A percentile compares a stretch with the other conserved stretches of the same genome.
Evolutionary conservation across 2,113 vertebrate genomes (phyloP).

Genomic region (Salvelinus alpinus): DNA sequence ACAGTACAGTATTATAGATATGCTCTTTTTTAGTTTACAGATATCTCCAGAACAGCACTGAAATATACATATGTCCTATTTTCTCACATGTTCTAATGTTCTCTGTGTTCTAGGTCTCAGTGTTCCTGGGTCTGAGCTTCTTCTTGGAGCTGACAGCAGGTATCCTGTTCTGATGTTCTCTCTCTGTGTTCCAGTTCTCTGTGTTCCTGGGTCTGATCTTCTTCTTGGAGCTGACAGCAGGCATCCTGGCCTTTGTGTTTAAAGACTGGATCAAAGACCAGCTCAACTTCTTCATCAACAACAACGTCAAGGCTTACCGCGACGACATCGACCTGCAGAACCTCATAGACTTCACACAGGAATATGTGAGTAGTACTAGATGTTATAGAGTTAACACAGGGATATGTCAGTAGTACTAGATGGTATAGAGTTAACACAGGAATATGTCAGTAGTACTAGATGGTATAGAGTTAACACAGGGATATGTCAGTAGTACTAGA

Average conservation of each 20-base stretch:
- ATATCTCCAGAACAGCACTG: neutral
- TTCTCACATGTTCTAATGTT: neutral
- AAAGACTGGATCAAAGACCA: slow-evolving; percentile 85
- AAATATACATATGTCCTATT: neutral
- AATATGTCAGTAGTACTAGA: too few species aligned
- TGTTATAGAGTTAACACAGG: too few species aligned
- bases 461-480: too few species aligned
- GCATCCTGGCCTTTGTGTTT: slow-evolving; percentile 89
- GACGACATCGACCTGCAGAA: slow-evolving; percentile 93
- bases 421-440: too few species aligned
- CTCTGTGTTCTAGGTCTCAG: neutral
- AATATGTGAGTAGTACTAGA: too few species aligned
- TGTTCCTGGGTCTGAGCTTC: too few species aligned
- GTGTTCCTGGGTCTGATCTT: slow-evolving; percentile 37
- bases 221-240: slow-evolving; percentile 65
- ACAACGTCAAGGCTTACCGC: slow-evolving; percentile 89
- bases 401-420: too few species aligned
- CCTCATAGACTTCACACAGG: slow-evolving; percentile 88
- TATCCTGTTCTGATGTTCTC: too few species aligned
- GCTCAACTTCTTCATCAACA: slow-evolving; percentile 81
- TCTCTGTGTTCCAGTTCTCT: slow-evolving; percentile 85
- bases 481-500: too few species aligned
- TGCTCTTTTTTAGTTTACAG: neutral
- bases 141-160: too few species aligned
- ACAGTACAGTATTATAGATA: too few species aligned